Base-by-base conservation (phyloP, 2,888 invertebrate species). In the Protodeltote pygarga region DNA sequence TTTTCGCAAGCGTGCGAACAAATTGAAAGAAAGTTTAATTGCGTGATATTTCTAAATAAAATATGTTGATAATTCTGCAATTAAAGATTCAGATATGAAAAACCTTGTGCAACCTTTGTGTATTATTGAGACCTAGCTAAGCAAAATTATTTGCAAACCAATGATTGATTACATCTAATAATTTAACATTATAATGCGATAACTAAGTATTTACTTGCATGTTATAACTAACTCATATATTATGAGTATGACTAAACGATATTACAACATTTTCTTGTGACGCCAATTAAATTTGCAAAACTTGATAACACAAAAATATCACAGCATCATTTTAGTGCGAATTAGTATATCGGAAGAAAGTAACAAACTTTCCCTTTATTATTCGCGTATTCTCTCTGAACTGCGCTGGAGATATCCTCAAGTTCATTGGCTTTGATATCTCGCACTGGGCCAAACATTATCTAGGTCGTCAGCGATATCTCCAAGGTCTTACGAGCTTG, bases 351-450 rank as follows among this genome's bases (percentile, higher is more conserved):
- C 24, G 29, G 27, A 61, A 54, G 48, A 54, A 58, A 61, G 62
- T 61, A 20, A 27, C 14, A 19, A 58, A 59, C 67, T 64, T 64
- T 59, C 37, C 44, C 54, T 63, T 63, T 44, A 33, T 45, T 32
- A 46, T 48, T 66, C 19, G 44, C 34, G 3, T 3, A 40, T 59
- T 46, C 41, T 49, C 54, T 33, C 21, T 39, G 25, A 54, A 44
- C 27, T 39, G 40, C 50, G 53, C 53, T 64, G 53, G 59, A 58
- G 31, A 60, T 35, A 64, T 54, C 35, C 19, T 24, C 15, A 54
- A 60, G 65, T 67, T 65, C 65, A 64, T 46, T 65, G 60, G 45
- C 65, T 44, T 32, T 53, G 51, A 42, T 65, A 60, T 60, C 60
- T 52, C 31, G 48, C 45, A 37, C 27, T 67, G 38, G 48, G 68